Percentiles rank a stretch among this genome's conserved stretches.
These are phyloP conservation scores for Propithecus coquereli DNA, from an alignment of 2,113 vertebrate genomes.

Conservation along the genomic window DNA sequence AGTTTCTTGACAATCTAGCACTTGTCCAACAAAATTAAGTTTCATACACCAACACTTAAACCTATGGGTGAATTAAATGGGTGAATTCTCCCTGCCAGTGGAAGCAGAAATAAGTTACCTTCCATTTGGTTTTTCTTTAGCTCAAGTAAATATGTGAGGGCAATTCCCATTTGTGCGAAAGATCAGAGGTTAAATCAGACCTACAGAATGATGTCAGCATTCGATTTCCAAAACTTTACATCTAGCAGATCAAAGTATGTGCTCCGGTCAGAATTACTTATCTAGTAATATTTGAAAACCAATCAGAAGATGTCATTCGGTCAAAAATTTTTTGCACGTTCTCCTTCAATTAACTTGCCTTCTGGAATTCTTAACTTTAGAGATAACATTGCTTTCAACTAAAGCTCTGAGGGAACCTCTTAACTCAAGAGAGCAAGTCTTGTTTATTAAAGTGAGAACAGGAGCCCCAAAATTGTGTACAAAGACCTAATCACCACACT, in stretches of 20 bases:
- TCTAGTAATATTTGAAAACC: background rate
- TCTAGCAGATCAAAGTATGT: background rate
- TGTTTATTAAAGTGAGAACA: background rate
- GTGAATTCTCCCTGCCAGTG: background rate
- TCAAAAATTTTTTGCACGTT: background rate
- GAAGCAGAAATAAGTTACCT: background rate
- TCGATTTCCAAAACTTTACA: background rate
- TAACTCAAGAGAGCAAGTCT: background rate
- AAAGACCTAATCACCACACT: constrained; percentile 76
- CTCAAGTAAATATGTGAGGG: background rate
- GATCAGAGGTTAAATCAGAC: background rate
- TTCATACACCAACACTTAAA: background rate
- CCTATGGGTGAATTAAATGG: background rate
- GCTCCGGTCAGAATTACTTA: background rate
- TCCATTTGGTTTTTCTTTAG: background rate
- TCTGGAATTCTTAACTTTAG: background rate
- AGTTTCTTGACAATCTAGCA: background rate
- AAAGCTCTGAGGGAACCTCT: background rate
- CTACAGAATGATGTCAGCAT: background rate
- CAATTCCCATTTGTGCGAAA: background rate
- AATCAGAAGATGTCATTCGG: constrained; percentile 37
- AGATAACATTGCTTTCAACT: constrained; percentile 10
- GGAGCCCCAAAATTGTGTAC: constrained; percentile 3
- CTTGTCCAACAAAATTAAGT: background rate
- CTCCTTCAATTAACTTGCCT: background rate